Conservation (phyloP, 2,113 vertebrate genomes). For the Mellivora capensis region DNA sequence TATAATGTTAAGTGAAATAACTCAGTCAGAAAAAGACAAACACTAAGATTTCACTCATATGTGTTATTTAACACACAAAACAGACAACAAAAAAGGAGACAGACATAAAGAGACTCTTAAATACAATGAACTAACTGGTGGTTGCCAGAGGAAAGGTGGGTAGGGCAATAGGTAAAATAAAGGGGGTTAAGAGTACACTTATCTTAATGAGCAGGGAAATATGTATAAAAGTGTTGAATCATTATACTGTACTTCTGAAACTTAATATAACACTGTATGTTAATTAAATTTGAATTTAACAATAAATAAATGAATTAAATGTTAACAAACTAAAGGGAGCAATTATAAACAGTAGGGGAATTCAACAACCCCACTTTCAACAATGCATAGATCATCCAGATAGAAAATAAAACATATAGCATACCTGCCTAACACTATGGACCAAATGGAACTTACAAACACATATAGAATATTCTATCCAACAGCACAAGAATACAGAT, state of each 20-base stretch:
- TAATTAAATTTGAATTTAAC: not conserved
- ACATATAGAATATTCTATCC: not conserved
- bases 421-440: not conserved
- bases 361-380: not conserved
- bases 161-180: too few relatives aligned
- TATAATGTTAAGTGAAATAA: not conserved
- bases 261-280: not conserved
- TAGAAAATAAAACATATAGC: not conserved
- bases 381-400: not conserved
- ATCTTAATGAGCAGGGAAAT: not conserved
- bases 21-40: not conserved
- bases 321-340: not conserved
- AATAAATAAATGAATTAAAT: not conserved
- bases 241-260: not conserved
- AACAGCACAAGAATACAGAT: not conserved
- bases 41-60: not conserved
- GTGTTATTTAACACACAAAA: not conserved
- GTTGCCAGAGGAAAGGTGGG: not conserved
- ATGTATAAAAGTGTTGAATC: not conserved
- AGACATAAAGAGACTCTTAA: not conserved
- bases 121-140: not conserved
- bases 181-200: not conserved
- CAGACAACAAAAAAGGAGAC: not conserved
- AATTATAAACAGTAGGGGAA: not conserved
- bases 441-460: not conserved